Percentiles rank a stretch among this genome's conserved stretches.
phyloP scores from a whole-genome alignment of 1,140 invertebrate species.

The Pseudomyrmex pallidus region DNA sequence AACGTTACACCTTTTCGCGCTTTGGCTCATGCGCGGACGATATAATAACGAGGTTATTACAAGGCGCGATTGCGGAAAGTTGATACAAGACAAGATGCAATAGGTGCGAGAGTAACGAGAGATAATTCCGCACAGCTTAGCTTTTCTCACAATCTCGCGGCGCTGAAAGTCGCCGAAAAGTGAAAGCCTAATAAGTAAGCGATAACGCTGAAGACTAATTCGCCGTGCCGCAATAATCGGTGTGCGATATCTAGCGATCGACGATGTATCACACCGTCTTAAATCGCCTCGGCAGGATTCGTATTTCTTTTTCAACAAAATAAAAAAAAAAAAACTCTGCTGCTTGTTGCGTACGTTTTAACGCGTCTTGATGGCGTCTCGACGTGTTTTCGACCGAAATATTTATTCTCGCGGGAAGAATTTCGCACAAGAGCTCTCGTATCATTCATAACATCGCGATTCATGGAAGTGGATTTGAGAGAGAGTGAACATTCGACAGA shows the following conservation, averaged over 20 bases:
- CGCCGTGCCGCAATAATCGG: constrained; percentile 11
- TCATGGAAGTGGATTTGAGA: constrained; percentile 37
- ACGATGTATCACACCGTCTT: background rate
- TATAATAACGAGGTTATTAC: constrained; percentile 47
- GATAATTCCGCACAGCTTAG: background rate
- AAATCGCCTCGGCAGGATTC: background rate
- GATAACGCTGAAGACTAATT: constrained; percentile 49
- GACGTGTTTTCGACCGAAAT: background rate
- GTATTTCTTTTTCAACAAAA: background rate
- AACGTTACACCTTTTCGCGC: constrained; percentile 51
- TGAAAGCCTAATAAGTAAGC: constrained; percentile 25
- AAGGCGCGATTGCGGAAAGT: constrained; percentile 1
- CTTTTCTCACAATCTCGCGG: background rate
- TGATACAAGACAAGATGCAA: background rate
- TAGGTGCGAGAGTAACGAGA: background rate
- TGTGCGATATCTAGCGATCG: background rate
- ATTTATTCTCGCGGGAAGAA: constrained; percentile 10
- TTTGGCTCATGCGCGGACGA: background rate
- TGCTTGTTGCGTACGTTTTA: background rate
- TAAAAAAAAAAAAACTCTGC: background rate
- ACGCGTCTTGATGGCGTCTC: background rate
- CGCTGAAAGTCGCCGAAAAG: constrained; percentile 10
- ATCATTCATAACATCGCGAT: constrained; percentile 68
- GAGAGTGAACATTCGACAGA: background rate
- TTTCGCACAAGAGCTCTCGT: constrained; percentile 43